These are phyloP conservation scores for Thalassoma bifasciatum DNA, from an alignment of 2,113 vertebrate genomes.

Conservation along the genomic window DNA sequence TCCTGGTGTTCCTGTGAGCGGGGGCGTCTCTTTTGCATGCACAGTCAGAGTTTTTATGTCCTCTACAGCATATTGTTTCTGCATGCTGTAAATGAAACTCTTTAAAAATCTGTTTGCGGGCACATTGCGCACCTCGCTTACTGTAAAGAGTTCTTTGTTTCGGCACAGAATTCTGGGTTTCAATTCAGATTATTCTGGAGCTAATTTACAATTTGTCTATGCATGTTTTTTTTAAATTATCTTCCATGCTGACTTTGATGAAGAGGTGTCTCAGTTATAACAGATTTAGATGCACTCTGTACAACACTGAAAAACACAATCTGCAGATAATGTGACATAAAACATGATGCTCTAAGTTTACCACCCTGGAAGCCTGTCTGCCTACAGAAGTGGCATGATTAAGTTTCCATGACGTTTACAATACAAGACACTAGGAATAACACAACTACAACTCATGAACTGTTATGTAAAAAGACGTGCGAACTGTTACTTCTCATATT, in stretches of 20 bases:
- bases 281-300: not conserved
- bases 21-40: not conserved
- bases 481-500: conserved; percentile 29
- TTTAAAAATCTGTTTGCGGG: not conserved
- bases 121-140: not conserved
- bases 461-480: not conserved
- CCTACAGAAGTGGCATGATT: not conserved
- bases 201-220: not conserved
- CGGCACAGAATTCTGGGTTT: not conserved
- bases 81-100: not conserved
- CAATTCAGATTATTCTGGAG: not conserved
- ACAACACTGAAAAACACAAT: not conserved
- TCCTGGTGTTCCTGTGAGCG: conserved; percentile 24
- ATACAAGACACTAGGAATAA: conserved; percentile 17
- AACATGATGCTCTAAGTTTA: not conserved
- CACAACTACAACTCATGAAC: conserved; percentile 8
- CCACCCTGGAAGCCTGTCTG: not conserved
- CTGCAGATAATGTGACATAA: too few relatives aligned
- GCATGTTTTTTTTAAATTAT: not conserved
- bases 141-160: not conserved
- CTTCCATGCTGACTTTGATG: not conserved
- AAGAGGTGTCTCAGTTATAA: not conserved
- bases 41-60: conserved; percentile 25
- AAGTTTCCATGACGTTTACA: conserved; percentile 49
- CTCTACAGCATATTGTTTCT: conserved; percentile 28